Evolutionary conservation across 2,113 vertebrate genomes (phyloP).

Genomic region (Galbula dea): DNA sequence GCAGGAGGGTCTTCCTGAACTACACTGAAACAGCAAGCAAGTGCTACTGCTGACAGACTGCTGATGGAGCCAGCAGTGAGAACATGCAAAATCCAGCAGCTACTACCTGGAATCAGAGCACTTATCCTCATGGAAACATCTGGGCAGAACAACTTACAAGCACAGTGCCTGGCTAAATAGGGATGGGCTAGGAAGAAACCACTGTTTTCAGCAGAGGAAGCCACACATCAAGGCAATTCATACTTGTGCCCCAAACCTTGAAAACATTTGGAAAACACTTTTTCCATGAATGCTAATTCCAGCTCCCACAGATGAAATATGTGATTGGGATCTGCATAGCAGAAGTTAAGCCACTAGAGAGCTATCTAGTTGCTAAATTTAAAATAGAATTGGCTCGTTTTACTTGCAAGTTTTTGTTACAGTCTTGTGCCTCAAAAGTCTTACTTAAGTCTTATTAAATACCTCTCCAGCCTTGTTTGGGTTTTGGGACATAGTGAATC

Average conservation of each 20-base stretch:
- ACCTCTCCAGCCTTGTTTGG: neutral
- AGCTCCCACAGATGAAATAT: neutral
- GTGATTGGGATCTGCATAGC: neutral
- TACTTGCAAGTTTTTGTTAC: neutral
- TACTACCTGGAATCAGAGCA: neutral
- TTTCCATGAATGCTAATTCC: neutral
- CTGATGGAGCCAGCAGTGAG: neutral
- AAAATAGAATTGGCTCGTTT: neutral
- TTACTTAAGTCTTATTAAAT: neutral
- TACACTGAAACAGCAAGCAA: neutral
- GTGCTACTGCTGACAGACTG: neutral
- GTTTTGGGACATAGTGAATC: neutral
- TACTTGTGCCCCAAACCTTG: neutral
- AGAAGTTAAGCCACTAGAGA: slow-evolving; percentile 18
- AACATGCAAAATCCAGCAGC: neutral
- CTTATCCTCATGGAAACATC: neutral
- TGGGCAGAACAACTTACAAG: neutral
- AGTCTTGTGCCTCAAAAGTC: neutral
- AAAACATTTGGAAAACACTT: neutral
- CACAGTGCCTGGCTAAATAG: neutral
- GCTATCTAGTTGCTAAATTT: slow-evolving; percentile 1
- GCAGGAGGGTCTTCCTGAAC: neutral
- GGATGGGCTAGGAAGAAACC: neutral
- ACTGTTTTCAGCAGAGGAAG: neutral
- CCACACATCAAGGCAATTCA: neutral